Evolutionary conservation across 2,113 vertebrate species (phyloP).

Genomic region (Sisor rabdophorus): DNA sequence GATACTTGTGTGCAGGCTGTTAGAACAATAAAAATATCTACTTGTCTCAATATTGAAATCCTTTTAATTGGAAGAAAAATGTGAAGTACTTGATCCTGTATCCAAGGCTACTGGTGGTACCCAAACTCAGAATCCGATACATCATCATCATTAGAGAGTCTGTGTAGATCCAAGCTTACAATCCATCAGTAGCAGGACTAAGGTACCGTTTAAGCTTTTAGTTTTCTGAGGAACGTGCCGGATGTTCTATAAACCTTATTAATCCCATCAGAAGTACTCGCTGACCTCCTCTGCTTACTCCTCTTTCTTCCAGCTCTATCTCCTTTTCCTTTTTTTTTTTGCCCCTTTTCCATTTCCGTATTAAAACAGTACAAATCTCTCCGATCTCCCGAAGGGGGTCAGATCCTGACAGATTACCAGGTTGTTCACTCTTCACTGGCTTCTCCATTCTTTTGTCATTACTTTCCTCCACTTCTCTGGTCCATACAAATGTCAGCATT

Average conservation of each 20-base stretch:
- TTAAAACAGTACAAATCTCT: constrained; percentile 51
- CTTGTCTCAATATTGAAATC: background rate
- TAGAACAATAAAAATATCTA: background rate
- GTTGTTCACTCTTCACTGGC: constrained; percentile 37
- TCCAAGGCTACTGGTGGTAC: background rate
- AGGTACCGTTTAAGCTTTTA: constrained; percentile 14
- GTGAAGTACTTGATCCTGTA: background rate
- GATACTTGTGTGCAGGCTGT: background rate
- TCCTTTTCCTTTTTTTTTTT: constrained; percentile 33
- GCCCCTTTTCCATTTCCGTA: constrained; percentile 54
- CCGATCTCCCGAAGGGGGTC: constrained; percentile 49
- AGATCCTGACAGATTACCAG: constrained; percentile 57
- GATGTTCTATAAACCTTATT: constrained; percentile 49
- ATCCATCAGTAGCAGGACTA: constrained; percentile 1
- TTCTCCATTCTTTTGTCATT: constrained; percentile 39
- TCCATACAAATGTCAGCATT: constrained; percentile 57
- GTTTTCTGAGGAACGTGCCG: constrained; percentile 32
- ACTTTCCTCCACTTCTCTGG: constrained; percentile 38
- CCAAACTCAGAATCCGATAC: background rate
- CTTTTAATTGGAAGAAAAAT: background rate
- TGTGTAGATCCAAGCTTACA: background rate
- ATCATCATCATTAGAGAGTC: background rate
- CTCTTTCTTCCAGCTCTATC: constrained; percentile 16
- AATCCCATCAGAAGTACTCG: constrained; percentile 45
- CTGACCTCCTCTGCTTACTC: constrained; percentile 41